Conservation (phyloP, 2,113 vertebrate genomes). For the Brachypteracias leptosomus region DNA sequence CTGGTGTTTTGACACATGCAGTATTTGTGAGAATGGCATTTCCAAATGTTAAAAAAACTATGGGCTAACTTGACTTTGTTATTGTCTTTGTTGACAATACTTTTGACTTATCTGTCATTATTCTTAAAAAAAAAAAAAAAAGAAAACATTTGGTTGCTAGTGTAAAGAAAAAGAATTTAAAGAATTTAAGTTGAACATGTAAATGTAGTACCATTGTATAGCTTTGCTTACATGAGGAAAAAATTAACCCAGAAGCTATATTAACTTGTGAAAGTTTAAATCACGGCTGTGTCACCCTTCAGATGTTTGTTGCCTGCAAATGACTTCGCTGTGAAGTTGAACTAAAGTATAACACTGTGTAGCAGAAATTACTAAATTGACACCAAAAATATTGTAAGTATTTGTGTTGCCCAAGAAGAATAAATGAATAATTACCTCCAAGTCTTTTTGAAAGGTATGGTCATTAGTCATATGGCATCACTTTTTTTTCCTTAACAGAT, state of each 20-base stretch:
- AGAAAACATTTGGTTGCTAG: not conserved
- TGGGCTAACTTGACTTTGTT: not conserved
- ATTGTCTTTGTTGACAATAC: not conserved
- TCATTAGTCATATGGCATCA: not conserved
- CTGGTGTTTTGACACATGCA: not conserved
- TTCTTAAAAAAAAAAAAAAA: not conserved
- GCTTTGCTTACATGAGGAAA: not conserved
- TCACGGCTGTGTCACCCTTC: not conserved
- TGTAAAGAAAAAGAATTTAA: not conserved
- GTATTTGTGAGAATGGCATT: not conserved
- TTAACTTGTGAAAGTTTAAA: not conserved
- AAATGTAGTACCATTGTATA: not conserved
- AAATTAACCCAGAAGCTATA: not conserved
- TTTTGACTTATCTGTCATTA: not conserved
- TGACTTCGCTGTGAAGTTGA: not conserved
- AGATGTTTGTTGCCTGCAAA: not conserved
- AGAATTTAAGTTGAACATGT: not conserved
- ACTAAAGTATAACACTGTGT: not conserved
- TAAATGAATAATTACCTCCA: not conserved
- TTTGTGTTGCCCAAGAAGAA: not conserved
- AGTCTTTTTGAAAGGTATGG: not conserved
- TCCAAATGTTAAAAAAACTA: not conserved
- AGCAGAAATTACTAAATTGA: not conserved
- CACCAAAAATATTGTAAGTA: fast-evolving
- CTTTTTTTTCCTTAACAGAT: not conserved